These are phyloP conservation scores for Ibidorhyncha struthersii DNA, from an alignment of 2,113 vertebrate species.

Conservation along the genomic window DNA sequence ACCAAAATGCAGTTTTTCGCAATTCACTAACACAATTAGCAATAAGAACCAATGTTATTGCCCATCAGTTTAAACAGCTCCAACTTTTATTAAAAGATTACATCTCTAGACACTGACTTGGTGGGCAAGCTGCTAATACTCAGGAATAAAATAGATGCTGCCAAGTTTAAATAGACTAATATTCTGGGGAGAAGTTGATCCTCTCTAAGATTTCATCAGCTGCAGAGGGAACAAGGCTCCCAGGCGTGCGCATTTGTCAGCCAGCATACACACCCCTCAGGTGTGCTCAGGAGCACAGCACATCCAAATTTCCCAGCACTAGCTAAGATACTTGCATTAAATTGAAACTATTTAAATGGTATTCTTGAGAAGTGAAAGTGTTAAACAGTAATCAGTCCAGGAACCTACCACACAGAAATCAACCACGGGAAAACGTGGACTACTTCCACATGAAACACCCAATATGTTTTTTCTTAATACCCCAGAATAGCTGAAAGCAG, in stretches of 20 bases:
- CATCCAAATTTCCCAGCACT: not conserved
- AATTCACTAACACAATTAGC: not conserved
- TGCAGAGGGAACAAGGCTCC: not conserved
- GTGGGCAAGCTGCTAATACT: conserved; percentile 3
- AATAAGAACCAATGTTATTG: not conserved
- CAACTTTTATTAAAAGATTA: not conserved
- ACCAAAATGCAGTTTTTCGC: not conserved
- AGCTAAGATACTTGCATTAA: not conserved
- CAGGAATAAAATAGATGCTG: not conserved
- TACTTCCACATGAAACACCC: not conserved
- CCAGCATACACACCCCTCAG: not conserved
- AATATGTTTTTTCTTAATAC: not conserved
- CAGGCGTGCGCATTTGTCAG: not conserved
- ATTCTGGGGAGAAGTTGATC: not conserved
- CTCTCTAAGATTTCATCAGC: not conserved
- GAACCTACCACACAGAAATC: not conserved
- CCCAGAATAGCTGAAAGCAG: not conserved
- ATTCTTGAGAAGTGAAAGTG: not conserved
- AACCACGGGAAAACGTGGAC: not conserved
- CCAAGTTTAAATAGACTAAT: not conserved
- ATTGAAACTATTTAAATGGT: not conserved
- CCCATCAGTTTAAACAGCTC: conserved; percentile 10
- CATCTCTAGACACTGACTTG: not conserved
- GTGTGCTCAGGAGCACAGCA: not conserved
- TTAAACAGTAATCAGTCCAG: not conserved